These are phyloP conservation scores for Nasonia oneida DNA, from an alignment of 2,888 invertebrate genomes.

Conservation along the genomic window DNA sequence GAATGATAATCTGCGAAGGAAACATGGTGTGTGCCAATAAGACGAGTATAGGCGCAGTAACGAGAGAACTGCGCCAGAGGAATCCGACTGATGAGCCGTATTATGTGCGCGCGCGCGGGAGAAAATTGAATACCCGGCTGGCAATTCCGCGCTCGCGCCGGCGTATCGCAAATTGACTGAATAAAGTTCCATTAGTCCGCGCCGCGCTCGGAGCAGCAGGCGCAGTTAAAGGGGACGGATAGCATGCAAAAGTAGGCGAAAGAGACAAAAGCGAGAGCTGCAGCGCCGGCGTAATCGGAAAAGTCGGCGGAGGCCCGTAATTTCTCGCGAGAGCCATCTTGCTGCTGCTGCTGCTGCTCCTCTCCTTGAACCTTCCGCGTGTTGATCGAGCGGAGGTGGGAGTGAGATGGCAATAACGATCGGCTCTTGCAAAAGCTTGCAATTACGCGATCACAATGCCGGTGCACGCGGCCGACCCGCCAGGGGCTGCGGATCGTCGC, in stretches of 20 bases:
- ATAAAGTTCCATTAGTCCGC: constrained; percentile 47
- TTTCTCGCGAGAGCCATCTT: neutral
- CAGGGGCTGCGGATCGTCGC: constrained; percentile 64
- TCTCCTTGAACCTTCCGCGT: constrained; percentile 52
- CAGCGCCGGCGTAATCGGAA: constrained; percentile 31
- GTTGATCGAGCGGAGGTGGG: constrained; percentile 28
- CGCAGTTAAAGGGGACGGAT: neutral
- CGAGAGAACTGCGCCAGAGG: too few species aligned
- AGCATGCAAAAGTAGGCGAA: neutral
- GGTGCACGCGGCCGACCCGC: constrained; percentile 65
- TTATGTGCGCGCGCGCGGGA: neutral
- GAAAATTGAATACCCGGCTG: constrained; percentile 47
- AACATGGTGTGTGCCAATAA: too few species aligned
- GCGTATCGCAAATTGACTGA: constrained; percentile 41
- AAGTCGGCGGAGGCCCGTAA: constrained; percentile 37
- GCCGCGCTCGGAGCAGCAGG: neutral
- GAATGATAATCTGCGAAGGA: too few species aligned
- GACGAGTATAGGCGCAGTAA: too few species aligned
- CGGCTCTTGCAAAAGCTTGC: constrained; percentile 64
- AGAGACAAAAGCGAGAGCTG: neutral
- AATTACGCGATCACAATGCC: constrained; percentile 74
- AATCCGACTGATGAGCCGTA: neutral
- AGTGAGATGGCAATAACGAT: constrained; percentile 28
- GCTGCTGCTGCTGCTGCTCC: neutral
- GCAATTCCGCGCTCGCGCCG: neutral